A percentile compares a stretch with the other conserved stretches of the same genome.
phyloP scores from a whole-genome alignment of 2,113 vertebrate species.

The Microcebus jonahi region DNA sequence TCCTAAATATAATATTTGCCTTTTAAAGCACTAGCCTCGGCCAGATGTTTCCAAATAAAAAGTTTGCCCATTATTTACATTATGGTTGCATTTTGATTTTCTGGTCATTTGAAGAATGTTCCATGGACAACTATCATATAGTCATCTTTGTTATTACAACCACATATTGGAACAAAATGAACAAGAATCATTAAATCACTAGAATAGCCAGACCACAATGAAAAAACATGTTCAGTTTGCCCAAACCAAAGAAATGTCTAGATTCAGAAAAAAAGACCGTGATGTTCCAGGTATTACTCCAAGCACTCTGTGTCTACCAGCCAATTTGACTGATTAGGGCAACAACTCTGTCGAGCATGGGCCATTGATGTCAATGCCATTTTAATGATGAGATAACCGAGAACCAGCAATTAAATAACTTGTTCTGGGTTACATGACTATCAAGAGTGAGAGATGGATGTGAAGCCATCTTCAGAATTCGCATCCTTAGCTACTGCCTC shows the following conservation, averaged over 20 bases:
- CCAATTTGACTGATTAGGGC: not conserved
- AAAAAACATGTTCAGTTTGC: not conserved
- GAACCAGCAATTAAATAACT: not conserved
- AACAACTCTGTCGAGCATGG: not conserved
- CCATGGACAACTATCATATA: not conserved
- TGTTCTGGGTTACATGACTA: not conserved
- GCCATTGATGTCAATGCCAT: not conserved
- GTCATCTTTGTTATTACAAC: slow-evolving; percentile 40
- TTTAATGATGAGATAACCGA: not conserved
- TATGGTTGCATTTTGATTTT: slow-evolving; percentile 59
- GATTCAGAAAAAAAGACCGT: not conserved
- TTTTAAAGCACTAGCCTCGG: slow-evolving; percentile 30
- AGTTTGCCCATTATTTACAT: slow-evolving; percentile 38
- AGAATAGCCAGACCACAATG: not conserved
- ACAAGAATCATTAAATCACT: slow-evolving; percentile 24
- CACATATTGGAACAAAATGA: slow-evolving; percentile 33
- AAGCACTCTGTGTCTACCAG: not conserved
- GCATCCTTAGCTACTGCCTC: not conserved
- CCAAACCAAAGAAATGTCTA: not conserved
- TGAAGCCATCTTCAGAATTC: not conserved
- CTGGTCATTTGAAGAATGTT: slow-evolving; percentile 32
- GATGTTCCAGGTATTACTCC: not conserved
- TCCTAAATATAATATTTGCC: slow-evolving; percentile 41
- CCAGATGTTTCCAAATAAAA: slow-evolving; percentile 56
- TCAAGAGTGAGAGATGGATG: not conserved